Percentiles rank a stretch among this genome's conserved stretches.
Evolutionary conservation across 2,113 vertebrate species (phyloP).

Genomic region (Oreotrochilus melanogaster): DNA sequence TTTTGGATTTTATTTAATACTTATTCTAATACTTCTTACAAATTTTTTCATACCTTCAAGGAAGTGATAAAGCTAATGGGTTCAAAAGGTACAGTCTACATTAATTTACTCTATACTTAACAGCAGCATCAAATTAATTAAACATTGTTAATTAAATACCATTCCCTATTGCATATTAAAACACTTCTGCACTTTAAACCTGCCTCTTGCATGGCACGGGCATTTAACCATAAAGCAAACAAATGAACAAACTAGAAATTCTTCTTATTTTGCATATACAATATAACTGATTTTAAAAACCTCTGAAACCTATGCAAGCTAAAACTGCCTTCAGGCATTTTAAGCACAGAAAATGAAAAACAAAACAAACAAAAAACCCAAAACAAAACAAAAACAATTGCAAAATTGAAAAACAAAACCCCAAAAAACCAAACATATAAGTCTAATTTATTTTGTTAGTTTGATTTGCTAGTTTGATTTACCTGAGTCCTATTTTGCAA

Average conservation of each 20-base stretch:
- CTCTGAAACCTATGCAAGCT: conserved; percentile 22
- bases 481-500: background rate
- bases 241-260: conserved; percentile 28
- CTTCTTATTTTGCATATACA: conserved; percentile 40
- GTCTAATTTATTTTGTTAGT: background rate
- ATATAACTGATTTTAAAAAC: background rate
- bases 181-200: background rate
- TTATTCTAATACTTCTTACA: background rate
- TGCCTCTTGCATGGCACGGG: background rate
- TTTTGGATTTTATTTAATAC: background rate
- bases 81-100: background rate
- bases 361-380: no score
- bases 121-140: conserved; percentile 44
- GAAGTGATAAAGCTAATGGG: conserved; percentile 1
- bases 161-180: conserved; percentile 19
- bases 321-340: conserved; percentile 12
- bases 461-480: background rate
- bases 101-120: background rate
- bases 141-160: background rate
- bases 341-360: background rate
- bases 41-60: conserved; percentile 34
- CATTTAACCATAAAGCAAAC: background rate
- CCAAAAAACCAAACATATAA: background rate
- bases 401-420: no score
- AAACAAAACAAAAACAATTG: background rate